Evolutionary conservation across 2,888 invertebrate species (phyloP).

Genomic region (Xestia xanthographa): DNA sequence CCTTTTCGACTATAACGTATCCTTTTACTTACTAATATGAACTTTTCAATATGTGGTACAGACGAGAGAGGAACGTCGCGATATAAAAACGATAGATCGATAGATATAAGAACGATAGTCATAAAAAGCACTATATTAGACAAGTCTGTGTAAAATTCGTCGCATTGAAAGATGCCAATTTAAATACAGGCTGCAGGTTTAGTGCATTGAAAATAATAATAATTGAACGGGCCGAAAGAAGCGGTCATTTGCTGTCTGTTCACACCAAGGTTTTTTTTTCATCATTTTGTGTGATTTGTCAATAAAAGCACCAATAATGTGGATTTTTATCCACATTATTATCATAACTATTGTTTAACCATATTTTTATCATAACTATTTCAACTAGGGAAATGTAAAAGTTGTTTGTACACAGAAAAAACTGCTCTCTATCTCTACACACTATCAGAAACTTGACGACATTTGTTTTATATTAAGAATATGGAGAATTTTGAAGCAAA

Average conservation of each 20-base stretch:
- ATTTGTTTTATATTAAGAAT: background rate
- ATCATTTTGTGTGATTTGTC: too few species aligned
- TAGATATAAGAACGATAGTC: background rate
- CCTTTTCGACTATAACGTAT: background rate
- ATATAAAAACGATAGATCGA: background rate
- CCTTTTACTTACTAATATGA: background rate
- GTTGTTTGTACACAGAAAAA: background rate
- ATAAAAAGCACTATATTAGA: background rate
- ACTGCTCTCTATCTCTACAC: background rate
- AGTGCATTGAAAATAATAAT: too few species aligned
- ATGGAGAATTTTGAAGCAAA: background rate
- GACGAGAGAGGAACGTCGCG: background rate
- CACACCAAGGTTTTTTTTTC: too few species aligned
- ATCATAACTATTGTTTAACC: too few species aligned
- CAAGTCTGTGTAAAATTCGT: background rate
- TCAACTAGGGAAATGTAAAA: too few species aligned
- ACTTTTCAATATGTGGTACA: background rate
- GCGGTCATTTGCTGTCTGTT: too few species aligned
- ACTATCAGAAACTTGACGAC: background rate
- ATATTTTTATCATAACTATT: too few species aligned
- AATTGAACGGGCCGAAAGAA: too few species aligned
- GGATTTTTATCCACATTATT: too few species aligned
- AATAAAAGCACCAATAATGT: too few species aligned
- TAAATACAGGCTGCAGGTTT: background rate
- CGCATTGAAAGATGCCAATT: background rate